A percentile compares a stretch with the other conserved stretches of the same genome.
Conservation (phyloP, 1,140 invertebrate genomes). For the Andricus grossulariae region DNA sequence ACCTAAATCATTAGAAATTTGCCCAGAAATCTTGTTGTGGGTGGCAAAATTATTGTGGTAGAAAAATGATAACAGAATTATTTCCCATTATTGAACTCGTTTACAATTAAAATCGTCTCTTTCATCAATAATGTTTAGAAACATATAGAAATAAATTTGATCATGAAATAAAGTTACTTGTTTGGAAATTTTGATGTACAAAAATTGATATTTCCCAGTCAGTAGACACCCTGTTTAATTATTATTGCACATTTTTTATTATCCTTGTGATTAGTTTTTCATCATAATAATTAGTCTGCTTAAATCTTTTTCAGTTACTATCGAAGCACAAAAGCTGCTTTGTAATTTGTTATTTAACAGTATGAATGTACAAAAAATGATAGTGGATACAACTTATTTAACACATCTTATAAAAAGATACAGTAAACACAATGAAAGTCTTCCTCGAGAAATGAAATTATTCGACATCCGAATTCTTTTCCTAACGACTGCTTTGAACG, state of each 20-base stretch:
- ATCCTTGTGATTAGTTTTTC: slow-evolving; percentile 45
- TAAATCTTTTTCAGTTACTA: slow-evolving; percentile 77
- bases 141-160: no score
- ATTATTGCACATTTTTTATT: slow-evolving; percentile 1
- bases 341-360: slow-evolving; percentile 94
- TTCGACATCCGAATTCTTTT: slow-evolving; percentile 94
- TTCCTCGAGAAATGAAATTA: slow-evolving; percentile 85
- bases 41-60: no score
- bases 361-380: slow-evolving; percentile 80
- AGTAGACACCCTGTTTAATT: background rate
- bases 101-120: no score
- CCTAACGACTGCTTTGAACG: slow-evolving; percentile 88
- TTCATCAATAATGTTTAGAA: no score
- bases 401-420: slow-evolving; percentile 86
- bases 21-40: no score
- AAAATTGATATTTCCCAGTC: no score
- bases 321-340: slow-evolving; percentile 91
- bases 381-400: slow-evolving; percentile 83
- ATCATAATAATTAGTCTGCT: slow-evolving; percentile 50
- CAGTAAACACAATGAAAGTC: slow-evolving; percentile 78
- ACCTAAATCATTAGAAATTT: no score
- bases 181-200: no score
- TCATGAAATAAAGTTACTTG: no score
- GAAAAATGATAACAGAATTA: no score
- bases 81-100: no score